A percentile compares a stretch with the other conserved stretches of the same genome.
phyloP scores from a whole-genome alignment of 2,113 vertebrate genomes.

The Mohoua ochrocephala region DNA sequence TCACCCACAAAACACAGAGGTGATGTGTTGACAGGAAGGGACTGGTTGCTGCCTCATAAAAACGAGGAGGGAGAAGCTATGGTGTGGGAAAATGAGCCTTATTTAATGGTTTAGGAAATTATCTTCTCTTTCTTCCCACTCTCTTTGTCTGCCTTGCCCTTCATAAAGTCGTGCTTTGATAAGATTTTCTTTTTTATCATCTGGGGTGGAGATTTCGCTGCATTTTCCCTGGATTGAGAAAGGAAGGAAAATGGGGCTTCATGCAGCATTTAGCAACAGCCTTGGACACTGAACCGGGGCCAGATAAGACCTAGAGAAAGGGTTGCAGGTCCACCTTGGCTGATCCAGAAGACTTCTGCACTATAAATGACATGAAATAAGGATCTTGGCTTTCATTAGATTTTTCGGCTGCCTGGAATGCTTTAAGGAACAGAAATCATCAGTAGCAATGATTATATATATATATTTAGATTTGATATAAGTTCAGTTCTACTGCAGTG shows the following conservation, averaged over 20 bases:
- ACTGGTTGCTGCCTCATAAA: neutral
- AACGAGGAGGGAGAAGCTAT: neutral
- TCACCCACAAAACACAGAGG: neutral
- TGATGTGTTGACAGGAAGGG: neutral
- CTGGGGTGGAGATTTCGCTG: neutral
- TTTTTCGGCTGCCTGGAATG: neutral
- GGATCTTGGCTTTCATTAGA: neutral
- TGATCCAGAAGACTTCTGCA: neutral
- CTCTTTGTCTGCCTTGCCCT: neutral
- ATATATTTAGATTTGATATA: neutral
- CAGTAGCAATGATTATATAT: neutral
- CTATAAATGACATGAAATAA: neutral
- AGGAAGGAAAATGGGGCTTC: neutral
- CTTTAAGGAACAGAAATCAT: neutral
- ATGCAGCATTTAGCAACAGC: neutral
- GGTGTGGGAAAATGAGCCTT: neutral
- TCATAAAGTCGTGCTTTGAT: neutral
- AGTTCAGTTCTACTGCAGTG: neutral
- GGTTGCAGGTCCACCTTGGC: neutral
- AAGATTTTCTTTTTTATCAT: neutral
- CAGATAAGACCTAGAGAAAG: neutral
- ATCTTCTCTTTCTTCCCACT: neutral
- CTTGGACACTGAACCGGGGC: neutral
- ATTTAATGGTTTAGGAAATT: neutral
- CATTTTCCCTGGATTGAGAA: neutral